phyloP scores from a whole-genome alignment of 2,113 vertebrate genomes.

The Atlantisia rogersi region DNA sequence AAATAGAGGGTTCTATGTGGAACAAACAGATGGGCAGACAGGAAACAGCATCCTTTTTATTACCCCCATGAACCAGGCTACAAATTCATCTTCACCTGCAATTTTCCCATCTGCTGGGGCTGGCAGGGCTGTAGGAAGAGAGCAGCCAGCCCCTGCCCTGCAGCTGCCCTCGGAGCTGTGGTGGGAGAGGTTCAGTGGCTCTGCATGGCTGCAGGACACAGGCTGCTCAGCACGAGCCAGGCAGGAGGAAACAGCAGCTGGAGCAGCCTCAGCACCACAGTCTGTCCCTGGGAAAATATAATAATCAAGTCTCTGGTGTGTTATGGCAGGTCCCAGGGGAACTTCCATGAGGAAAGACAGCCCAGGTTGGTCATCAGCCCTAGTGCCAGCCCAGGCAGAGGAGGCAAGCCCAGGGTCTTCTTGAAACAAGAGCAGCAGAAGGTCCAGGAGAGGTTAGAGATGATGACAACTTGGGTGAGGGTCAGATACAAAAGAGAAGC shows the following conservation, averaged over 20 bases:
- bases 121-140: background rate
- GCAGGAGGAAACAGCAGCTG: background rate
- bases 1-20: fast-evolving
- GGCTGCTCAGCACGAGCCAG: background rate
- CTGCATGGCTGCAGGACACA: background rate
- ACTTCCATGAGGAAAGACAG: background rate
- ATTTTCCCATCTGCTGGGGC: slow-evolving; percentile 69
- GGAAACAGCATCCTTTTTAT: background rate
- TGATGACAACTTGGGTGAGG: background rate
- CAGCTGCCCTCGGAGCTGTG: background rate
- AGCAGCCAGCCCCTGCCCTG: background rate
- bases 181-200: slow-evolving; percentile 22
- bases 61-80: background rate
- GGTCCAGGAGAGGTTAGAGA: background rate
- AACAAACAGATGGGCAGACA: background rate
- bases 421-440: background rate
- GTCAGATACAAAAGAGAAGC: background rate
- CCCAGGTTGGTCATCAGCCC: background rate
- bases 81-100: slow-evolving; percentile 59
- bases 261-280: background rate
- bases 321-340: background rate
- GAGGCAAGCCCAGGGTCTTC: background rate
- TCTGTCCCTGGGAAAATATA: background rate
- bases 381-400: background rate
- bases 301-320: background rate